Percentiles rank a stretch among this genome's conserved stretches.
These are phyloP conservation scores for Caloenas nicobarica DNA, from an alignment of 2,113 vertebrate species.

Conservation along the genomic window DNA sequence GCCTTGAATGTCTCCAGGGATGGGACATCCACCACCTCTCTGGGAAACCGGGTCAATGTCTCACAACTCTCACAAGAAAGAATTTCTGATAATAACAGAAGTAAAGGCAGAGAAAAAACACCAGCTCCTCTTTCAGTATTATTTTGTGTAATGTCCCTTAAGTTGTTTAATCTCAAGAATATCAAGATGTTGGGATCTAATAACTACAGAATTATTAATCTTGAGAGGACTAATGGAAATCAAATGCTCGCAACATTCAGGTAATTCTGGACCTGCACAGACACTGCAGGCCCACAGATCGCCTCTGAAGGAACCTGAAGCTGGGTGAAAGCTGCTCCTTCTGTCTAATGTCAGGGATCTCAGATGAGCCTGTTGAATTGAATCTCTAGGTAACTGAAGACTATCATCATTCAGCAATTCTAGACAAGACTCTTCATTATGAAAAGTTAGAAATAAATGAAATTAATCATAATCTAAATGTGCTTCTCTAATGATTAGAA, in stretches of 20 bases:
- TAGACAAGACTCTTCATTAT: background rate
- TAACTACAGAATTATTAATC: background rate
- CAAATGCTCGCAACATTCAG: background rate
- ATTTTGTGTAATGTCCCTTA: background rate
- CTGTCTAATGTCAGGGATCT: background rate
- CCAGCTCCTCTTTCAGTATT: background rate
- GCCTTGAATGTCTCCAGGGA: no score
- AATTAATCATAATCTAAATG: background rate
- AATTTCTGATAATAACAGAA: no score
- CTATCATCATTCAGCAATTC: background rate
- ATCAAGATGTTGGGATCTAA: background rate
- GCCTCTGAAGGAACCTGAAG: background rate
- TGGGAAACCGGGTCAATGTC: no score
- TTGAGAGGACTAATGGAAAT: background rate
- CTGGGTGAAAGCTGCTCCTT: background rate
- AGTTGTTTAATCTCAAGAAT: background rate
- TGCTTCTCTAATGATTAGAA: background rate
- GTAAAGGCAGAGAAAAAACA: background rate
- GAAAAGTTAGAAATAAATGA: background rate
- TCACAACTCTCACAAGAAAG: no score
- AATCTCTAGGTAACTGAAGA: background rate
- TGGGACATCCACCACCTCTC: no score
- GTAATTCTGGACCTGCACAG: background rate
- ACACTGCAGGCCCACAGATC: background rate
- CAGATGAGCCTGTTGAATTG: no score